Percentiles rank a stretch among this genome's conserved stretches.
phyloP scores from a whole-genome alignment of 2,113 vertebrate species.

The Mystacornis crossleyi region DNA sequence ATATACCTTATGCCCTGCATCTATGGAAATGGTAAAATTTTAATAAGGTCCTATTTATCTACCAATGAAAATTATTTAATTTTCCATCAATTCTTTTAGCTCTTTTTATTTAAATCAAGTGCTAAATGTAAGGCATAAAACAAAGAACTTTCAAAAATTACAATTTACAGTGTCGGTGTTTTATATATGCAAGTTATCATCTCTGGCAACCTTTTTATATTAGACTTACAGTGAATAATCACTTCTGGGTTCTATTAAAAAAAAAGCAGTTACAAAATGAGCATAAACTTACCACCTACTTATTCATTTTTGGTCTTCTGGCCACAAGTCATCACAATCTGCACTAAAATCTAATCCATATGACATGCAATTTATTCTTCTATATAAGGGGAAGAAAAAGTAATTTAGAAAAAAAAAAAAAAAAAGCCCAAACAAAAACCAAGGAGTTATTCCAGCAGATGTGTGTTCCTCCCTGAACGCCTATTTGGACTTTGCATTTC shows the following conservation, averaged over 20 bases:
- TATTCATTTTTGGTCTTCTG: background rate
- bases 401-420: conserved; percentile 10
- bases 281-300: background rate
- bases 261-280: background rate
- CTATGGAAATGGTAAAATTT: background rate
- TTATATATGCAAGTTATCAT: background rate
- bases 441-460: conserved; percentile 61
- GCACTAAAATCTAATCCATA: background rate
- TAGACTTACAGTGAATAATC: background rate
- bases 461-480: conserved; percentile 46
- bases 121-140: background rate
- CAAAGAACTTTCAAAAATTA: background rate
- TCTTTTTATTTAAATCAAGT: background rate
- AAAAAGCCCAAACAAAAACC: background rate
- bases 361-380: conserved; percentile 1
- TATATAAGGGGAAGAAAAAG: conserved; percentile 3
- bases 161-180: background rate
- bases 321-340: background rate
- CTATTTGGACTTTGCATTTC: conserved; percentile 58
- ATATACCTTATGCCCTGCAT: background rate
- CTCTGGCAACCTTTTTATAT: background rate
- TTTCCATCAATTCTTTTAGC: background rate
- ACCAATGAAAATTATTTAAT: background rate
- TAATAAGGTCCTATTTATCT: background rate
- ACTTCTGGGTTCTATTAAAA: background rate